Conservation (phyloP, 2,888 invertebrate species). For the Clistopyga incitator region DNA sequence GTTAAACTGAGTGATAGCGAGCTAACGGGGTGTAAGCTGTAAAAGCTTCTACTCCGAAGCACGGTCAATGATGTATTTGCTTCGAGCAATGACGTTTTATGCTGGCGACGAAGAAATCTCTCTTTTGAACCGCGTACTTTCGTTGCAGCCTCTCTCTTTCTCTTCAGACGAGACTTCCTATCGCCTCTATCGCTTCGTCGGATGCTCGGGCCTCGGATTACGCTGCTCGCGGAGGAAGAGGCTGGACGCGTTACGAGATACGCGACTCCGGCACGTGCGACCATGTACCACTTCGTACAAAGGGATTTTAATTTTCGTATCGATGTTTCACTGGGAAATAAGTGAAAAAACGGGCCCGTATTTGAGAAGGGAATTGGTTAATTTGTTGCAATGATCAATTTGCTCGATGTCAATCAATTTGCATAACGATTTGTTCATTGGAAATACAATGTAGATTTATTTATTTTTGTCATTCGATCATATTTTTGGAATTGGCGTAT, state of each 20-base stretch:
- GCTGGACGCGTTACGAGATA: conserved; percentile 56
- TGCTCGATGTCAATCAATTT: background rate
- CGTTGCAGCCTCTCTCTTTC: background rate
- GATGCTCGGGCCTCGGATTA: conserved; percentile 49
- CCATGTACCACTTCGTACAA: conserved; percentile 9
- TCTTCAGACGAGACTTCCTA: background rate
- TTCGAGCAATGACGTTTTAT: conserved; percentile 12
- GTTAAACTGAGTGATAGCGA: conserved; percentile 48
- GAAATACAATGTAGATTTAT: too few relatives aligned
- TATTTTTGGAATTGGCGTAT: too few relatives aligned
- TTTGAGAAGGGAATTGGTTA: background rate
- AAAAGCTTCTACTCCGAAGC: conserved; percentile 23
- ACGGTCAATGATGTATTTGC: conserved; percentile 19
- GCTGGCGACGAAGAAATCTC: background rate
- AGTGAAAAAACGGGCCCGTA: background rate
- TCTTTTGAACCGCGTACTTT: background rate
- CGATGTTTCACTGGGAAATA: background rate
- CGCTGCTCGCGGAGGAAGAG: conserved; percentile 50
- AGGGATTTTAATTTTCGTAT: conserved; percentile 6
- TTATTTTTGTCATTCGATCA: too few relatives aligned
- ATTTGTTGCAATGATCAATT: background rate
- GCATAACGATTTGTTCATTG: too few relatives aligned
- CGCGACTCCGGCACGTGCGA: conserved; percentile 39
- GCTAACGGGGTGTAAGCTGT: conserved; percentile 14
- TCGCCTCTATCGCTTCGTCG: conserved; percentile 23